Conservation (phyloP, 2,888 invertebrate species). For the Tetanocera ferruginea region DNA sequence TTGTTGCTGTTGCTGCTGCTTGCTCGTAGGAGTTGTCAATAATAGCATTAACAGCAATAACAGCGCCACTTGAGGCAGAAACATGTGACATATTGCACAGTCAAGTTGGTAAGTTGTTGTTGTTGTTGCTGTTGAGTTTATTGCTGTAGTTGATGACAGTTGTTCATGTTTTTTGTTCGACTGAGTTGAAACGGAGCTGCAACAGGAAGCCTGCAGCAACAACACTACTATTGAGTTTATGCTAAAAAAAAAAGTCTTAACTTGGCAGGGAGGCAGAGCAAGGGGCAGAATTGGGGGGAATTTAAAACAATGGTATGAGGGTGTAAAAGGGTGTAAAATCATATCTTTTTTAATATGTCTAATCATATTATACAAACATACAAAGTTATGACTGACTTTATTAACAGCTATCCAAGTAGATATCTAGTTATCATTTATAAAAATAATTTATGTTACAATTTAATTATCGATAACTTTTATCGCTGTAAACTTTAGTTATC, state of each 20-base stretch:
- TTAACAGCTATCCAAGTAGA: too few species aligned
- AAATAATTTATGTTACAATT: too few species aligned
- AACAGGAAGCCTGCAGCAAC: constrained; percentile 28
- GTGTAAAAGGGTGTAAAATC: too few species aligned
- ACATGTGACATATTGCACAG: constrained; percentile 31
- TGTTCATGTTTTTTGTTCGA: constrained; percentile 22
- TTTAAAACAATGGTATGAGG: too few species aligned
- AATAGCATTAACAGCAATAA: constrained; percentile 14
- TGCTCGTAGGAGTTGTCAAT: constrained; percentile 25
- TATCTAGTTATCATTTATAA: too few species aligned
- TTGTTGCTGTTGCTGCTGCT: background rate
- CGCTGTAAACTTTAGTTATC: too few species aligned
- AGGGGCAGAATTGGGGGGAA: too few species aligned
- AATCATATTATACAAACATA: too few species aligned
- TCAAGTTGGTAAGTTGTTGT: constrained; percentile 10
- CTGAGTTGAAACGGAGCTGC: background rate
- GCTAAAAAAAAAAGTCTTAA: background rate
- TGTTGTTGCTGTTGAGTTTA: background rate
- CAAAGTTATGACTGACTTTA: too few species aligned
- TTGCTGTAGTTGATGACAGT: constrained; percentile 15
- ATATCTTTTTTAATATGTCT: too few species aligned
- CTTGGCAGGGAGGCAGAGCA: background rate
- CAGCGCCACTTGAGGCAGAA: constrained; percentile 6
- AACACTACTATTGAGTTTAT: constrained; percentile 17
- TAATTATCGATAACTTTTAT: too few species aligned